These are phyloP conservation scores for Ischnus inquisitorius DNA, from an alignment of 2,888 invertebrate species.

Conservation along the genomic window DNA sequence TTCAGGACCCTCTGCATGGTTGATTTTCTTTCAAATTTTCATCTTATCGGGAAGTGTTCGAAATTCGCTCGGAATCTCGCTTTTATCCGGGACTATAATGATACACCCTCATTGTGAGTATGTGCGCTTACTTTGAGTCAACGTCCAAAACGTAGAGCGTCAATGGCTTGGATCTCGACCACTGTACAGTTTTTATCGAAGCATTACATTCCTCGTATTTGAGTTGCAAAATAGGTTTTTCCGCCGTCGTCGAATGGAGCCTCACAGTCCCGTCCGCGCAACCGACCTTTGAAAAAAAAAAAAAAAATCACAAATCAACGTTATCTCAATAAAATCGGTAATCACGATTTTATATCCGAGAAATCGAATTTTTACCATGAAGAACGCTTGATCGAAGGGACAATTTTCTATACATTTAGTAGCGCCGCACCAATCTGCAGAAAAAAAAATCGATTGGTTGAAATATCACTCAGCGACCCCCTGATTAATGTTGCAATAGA, in stretches of 20 bases:
- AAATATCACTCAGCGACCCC: not conserved
- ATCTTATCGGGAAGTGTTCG: no score
- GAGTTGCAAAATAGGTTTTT: conserved; percentile 84
- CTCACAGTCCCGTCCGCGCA: conserved; percentile 86
- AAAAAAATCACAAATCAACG: not conserved
- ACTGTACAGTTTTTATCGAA: conserved; percentile 85
- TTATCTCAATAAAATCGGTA: not conserved
- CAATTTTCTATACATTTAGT: conserved; percentile 86
- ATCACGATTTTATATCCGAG: not conserved
- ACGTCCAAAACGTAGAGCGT: conserved; percentile 86
- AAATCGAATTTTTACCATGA: conserved; percentile 82
- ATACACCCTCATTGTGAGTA: no score
- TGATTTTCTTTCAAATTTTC: no score
- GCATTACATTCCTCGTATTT: conserved; percentile 79
- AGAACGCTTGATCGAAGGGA: conserved; percentile 86
- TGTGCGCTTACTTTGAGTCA: conserved; percentile 82
- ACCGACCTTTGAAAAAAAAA: conserved; percentile 81
- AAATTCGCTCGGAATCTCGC: no score
- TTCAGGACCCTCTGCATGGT: no score
- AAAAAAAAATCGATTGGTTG: conserved; percentile 42
- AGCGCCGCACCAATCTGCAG: conserved; percentile 79
- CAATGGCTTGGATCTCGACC: conserved; percentile 87
- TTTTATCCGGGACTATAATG: no score
- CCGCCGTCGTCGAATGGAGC: conserved; percentile 85
- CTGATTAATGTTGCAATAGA: not conserved